Evolutionary conservation across 2,888 invertebrate species (phyloP).

Genomic region (Callyntrura guangdongensis): DNA sequence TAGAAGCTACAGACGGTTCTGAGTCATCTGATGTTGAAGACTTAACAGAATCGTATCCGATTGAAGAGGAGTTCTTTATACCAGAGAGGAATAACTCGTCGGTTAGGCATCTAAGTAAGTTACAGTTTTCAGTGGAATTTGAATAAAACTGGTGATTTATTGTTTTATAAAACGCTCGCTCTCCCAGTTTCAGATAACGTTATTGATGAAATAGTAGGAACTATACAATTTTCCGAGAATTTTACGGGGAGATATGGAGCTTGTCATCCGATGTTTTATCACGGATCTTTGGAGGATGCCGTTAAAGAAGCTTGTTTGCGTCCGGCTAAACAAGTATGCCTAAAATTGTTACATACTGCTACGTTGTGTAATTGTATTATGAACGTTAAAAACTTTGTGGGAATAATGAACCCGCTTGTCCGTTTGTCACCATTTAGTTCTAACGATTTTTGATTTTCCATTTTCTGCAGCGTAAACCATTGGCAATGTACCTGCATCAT

Average conservation of each 20-base stretch:
- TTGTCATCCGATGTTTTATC: conserved; percentile 95
- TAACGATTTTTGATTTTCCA: conserved; percentile 77
- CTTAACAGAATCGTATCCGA: conserved; percentile 92
- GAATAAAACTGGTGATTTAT: neutral
- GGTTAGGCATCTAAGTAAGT: conserved; percentile 89
- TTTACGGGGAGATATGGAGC: conserved; percentile 95
- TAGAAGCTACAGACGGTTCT: conserved; percentile 84
- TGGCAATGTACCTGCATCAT: conserved; percentile 98
- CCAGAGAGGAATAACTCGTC: conserved; percentile 87
- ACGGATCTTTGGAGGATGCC: conserved; percentile 96
- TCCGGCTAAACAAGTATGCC: conserved; percentile 94
- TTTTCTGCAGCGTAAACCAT: conserved; percentile 92
- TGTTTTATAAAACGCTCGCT: neutral
- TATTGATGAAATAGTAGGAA: conserved; percentile 94
- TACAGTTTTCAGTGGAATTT: neutral
- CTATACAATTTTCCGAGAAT: conserved; percentile 94
- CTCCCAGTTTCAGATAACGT: conserved; percentile 93
- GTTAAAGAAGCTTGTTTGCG: conserved; percentile 95
- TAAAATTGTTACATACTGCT: neutral
- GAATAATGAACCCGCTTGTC: too few species aligned
- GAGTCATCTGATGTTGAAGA: conserved; percentile 92
- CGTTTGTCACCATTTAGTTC: too few species aligned
- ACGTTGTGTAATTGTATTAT: neutral
- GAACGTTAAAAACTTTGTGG: neutral
- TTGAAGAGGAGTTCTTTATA: conserved; percentile 94